Percentiles rank a stretch among this genome's conserved stretches.
phyloP scores from a whole-genome alignment of 2,888 invertebrate species.

The Dermolepida albohirtum region DNA sequence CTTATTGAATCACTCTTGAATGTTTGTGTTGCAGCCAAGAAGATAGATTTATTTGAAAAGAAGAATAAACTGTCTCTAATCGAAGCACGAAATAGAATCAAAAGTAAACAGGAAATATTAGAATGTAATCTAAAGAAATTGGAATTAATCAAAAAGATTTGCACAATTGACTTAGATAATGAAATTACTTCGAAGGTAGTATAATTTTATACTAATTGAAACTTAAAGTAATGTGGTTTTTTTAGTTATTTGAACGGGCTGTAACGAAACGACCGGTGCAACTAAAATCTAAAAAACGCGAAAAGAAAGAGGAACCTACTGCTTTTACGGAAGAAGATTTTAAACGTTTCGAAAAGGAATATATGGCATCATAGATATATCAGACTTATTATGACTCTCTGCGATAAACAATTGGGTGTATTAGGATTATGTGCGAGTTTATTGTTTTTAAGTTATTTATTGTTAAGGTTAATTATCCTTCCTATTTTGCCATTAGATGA shows the following conservation, averaged over 20 bases:
- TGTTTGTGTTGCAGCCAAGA: constrained; percentile 23
- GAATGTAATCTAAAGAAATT: constrained; percentile 60
- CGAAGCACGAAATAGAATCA: constrained; percentile 57
- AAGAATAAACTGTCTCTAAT: constrained; percentile 58
- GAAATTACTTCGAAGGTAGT: constrained; percentile 53
- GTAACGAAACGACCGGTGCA: constrained; percentile 67
- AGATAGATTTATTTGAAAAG: constrained; percentile 52
- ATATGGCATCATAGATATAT: constrained; percentile 62
- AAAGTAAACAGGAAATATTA: constrained; percentile 57
- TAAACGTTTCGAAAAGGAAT: constrained; percentile 74
- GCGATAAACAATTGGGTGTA: constrained; percentile 54
- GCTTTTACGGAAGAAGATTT: constrained; percentile 80
- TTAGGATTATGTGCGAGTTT: constrained; percentile 52
- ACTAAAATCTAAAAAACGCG: constrained; percentile 58
- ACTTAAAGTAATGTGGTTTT: constrained; percentile 36
- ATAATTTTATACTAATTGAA: not conserved
- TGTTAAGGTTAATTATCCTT: constrained; percentile 57
- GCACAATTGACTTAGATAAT: constrained; percentile 57
- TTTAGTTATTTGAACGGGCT: constrained; percentile 71
- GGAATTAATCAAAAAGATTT: constrained; percentile 56
- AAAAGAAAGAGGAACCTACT: constrained; percentile 68
- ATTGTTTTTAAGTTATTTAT: constrained; percentile 53
- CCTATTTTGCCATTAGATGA: constrained; percentile 59
- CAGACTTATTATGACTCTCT: constrained; percentile 55
- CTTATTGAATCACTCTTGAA: not conserved